Evolutionary conservation across 1,140 invertebrate species (phyloP).

Genomic region (Nixonia krombeini): DNA sequence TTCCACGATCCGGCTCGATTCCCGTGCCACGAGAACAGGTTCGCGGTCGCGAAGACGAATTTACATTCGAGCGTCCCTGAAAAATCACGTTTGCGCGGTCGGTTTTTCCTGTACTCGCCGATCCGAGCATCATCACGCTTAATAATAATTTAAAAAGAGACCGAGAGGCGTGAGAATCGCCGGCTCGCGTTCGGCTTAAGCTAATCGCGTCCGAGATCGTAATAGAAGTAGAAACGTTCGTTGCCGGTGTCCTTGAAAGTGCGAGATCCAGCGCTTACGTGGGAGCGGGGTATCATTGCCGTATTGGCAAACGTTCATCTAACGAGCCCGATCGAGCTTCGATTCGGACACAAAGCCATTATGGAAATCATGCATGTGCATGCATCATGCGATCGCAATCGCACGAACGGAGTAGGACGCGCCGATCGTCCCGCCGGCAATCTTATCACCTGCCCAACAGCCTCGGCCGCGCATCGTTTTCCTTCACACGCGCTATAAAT

Average conservation of each 20-base stretch:
- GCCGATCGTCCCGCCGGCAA: no score
- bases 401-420: no score
- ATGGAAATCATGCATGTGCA: conserved; percentile 30
- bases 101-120: conserved; percentile 41
- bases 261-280: conserved; percentile 26
- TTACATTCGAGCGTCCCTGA: conserved; percentile 27
- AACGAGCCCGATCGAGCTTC: conserved; percentile 34
- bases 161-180: conserved; percentile 45
- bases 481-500: no score
- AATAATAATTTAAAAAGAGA: conserved; percentile 38
- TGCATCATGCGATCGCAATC: conserved; percentile 17
- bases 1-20: conserved; percentile 18
- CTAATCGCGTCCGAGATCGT: conserved; percentile 36
- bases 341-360: conserved; percentile 33
- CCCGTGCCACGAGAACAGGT: conserved; percentile 2
- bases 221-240: conserved; percentile 27
- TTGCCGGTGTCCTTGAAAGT: conserved; percentile 38
- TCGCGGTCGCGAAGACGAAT: conserved; percentile 20
- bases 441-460: no score
- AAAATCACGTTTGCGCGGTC: conserved; percentile 22
- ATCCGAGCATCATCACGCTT: conserved; percentile 41
- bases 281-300: conserved; percentile 35
- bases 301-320: conserved; percentile 38
- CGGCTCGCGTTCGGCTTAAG: conserved; percentile 36
- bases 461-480: no score